These are phyloP conservation scores for Anabacerthia variegaticeps DNA, from an alignment of 2,797 vertebrate species.

Conservation along the genomic window DNA sequence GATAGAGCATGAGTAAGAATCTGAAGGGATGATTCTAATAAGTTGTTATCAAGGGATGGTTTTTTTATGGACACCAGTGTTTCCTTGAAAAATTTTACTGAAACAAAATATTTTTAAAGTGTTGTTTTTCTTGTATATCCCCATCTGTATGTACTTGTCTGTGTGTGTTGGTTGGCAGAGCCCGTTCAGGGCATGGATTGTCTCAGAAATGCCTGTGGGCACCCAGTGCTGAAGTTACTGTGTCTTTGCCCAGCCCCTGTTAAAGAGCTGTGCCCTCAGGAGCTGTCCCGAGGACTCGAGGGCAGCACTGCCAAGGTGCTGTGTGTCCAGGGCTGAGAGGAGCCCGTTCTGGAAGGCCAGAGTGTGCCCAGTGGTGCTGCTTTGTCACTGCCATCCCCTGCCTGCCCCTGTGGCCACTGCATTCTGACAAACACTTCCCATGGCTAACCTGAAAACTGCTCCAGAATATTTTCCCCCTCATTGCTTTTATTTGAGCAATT, in stretches of 20 bases:
- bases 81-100: not conserved
- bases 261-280: not conserved
- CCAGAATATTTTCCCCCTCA: too few species aligned
- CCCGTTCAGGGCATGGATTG: not conserved
- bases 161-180: not conserved
- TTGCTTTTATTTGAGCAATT: not conserved
- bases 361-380: not conserved
- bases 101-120: not conserved
- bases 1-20: not conserved
- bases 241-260: not conserved
- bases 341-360: not conserved
- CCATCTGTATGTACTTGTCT: not conserved
- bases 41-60: not conserved
- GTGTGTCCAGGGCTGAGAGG: not conserved
- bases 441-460: not conserved
- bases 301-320: not conserved
- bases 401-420: fast-evolving
- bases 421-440: not conserved
- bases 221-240: not conserved
- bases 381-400: not conserved
- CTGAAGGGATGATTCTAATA: not conserved
- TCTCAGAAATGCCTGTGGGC: not conserved
- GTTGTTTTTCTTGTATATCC: not conserved
- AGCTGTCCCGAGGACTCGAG: not conserved
- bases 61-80: not conserved